Base-by-base conservation (phyloP, 23 tunicate species). In the Halocynthia roretzi region DNA sequence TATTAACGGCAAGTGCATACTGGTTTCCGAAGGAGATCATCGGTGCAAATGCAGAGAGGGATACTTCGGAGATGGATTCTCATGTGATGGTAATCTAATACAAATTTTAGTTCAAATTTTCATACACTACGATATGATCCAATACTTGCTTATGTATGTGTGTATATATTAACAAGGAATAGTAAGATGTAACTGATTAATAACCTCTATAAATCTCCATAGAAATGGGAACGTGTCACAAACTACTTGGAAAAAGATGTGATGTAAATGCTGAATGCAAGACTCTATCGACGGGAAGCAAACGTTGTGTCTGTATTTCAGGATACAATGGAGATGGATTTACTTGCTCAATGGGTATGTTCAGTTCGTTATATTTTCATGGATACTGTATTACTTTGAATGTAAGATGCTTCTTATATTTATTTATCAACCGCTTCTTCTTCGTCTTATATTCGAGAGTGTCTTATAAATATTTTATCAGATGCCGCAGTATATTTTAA, bases 301-400 rank as follows among this genome's bases (percentile, higher is more conserved):
- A 53, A 18, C 64, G 52, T 5, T 74, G 78, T 74, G 62, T 74
- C 56, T 74, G 78, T n/a, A 74, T 62, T 54, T 54, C 55, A 6
- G 78, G 78, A 8, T 74, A 74, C 23, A 56, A 20, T 12, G 64
- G 78, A 7, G 56, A 54, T 74, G 78, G 78, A 10, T 53, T 74
- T 8, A 53, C 55, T 22, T 74, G 78, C 22, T 31, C 44, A 31
- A 31, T 0, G 44, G 44, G 44, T 31, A 31, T 31, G 44, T 31
- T 31, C 44, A 4, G 44, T 31, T 31, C 44, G 44, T 0, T 31
- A 31, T 31, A 4, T 4, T 31, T 31, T 1, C 44, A 31, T 31
- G 44, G 4, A 31, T 31, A 31, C 44, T 4, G 4, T 31, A 31
- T 31, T 31, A 1, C 44, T 1, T 31, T 0, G 44, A 31, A 31